Conservation (phyloP, 2,888 invertebrate species). For the Ectropis crepuscularia region DNA sequence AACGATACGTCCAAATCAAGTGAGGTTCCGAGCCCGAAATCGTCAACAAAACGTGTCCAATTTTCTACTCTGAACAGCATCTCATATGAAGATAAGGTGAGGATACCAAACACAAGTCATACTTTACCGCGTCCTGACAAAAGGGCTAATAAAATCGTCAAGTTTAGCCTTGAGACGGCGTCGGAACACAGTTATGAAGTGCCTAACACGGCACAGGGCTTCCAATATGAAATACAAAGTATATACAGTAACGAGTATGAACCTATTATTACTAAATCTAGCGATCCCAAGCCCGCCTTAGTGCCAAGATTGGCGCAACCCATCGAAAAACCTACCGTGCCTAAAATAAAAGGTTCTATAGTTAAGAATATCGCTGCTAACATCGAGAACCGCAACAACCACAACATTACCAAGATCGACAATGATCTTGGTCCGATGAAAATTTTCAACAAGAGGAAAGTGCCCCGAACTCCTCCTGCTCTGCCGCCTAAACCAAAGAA, state of each 20-base stretch:
- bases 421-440: constrained; percentile 73
- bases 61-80: constrained; percentile 87
- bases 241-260: constrained; percentile 91
- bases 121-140: constrained; percentile 76
- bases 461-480: constrained; percentile 88
- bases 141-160: constrained; percentile 80
- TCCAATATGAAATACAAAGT: constrained; percentile 85
- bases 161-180: constrained; percentile 80
- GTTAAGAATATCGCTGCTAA: constrained; percentile 81
- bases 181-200: constrained; percentile 87
- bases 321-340: constrained; percentile 63
- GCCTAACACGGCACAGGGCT: constrained; percentile 82
- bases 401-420: constrained; percentile 66
- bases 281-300: constrained; percentile 66
- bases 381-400: constrained; percentile 75
- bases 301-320: constrained; percentile 60
- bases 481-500: constrained; percentile 92
- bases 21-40: constrained; percentile 77
- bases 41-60: constrained; percentile 84
- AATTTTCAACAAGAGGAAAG: constrained; percentile 83
- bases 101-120: constrained; percentile 61
- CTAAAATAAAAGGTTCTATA: constrained; percentile 80
- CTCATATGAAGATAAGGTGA: constrained; percentile 78
- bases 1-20: constrained; percentile 79
- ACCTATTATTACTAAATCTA: constrained; percentile 85